Base-by-base conservation (phyloP, 1,140 invertebrate genomes). In the Euwallacea fornicatus region DNA sequence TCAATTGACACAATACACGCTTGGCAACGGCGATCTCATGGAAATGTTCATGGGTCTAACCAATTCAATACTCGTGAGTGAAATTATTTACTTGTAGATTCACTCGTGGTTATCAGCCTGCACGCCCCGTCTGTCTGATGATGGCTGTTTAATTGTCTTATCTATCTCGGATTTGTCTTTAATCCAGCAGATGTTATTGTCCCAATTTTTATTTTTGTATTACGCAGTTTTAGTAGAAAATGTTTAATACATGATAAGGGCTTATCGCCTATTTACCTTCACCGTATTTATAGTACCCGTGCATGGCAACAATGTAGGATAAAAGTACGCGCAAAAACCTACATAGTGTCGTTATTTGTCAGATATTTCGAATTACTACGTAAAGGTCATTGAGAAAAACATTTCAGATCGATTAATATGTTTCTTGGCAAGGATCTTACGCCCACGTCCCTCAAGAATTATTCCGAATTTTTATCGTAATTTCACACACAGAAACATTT, bases 41-140 rank as follows among this genome's bases (percentile, higher is more conserved):
- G 4, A 33, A 33, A 1, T 33, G 1, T 33, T 4, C 21, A 33
- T 33, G 21, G 21, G 21, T 4, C 21, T 33, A 33, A 33, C 4
- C 21, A 33, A 33, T 33, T 33, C 21, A 33, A 33, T 33, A 33
- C 21, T 33, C 21, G 21, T 33, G 21, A 33, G 21, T 33, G 21
- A 4, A 33, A 33, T 33, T 33, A 33, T 33, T 33, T 33, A 33
- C 21, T 33, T 33, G 21, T 4, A 33, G 21, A 33, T 33, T 4
- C 21, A 33, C 21, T 33, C 21, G 21, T 33, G 4, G 21, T 33
- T 33, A 33, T 33, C 21, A 33, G 21, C 21, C 21, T 41, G 43
- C 61, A 63, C 61, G 61, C 61, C 61, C 47, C 11, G 10, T 47
- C 61, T 46, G 61, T 63, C 61, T 63, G 61, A 47, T 61, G 33